phyloP scores from a whole-genome alignment of 2,113 vertebrate species.

The Hoplias malabaricus region DNA sequence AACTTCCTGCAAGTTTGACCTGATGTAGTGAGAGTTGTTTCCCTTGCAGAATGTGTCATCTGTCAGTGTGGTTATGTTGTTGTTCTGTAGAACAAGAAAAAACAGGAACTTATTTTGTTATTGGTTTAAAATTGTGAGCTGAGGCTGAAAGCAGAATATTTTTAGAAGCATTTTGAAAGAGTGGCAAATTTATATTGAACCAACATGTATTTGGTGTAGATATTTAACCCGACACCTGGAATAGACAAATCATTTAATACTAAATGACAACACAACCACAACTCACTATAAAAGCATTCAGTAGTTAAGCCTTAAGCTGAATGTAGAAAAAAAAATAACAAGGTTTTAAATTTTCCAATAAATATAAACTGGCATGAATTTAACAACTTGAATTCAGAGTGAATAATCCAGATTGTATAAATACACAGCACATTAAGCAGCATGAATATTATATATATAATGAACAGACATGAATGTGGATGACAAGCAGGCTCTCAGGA shows the following conservation, averaged over 20 bases:
- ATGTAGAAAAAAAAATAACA: too few relatives aligned
- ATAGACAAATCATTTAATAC: too few relatives aligned
- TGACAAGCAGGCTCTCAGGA: conserved; percentile 85
- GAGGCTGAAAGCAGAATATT: neutral
- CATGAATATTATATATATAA: neutral
- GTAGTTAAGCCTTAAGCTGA: too few relatives aligned
- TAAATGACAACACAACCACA: too few relatives aligned
- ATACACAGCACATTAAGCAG: neutral
- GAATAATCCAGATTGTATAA: neutral
- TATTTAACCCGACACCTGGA: too few relatives aligned
- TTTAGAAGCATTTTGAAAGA: too few relatives aligned
- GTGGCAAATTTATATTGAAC: too few relatives aligned
- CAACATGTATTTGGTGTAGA: too few relatives aligned
- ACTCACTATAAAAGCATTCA: too few relatives aligned
- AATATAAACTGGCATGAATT: too few relatives aligned
- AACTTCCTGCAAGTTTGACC: conserved; percentile 79
- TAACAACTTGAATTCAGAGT: neutral
- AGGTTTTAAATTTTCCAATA: too few relatives aligned
- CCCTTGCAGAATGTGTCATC: conserved; percentile 92
- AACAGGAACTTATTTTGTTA: neutral
- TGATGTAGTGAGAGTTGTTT: conserved; percentile 82
- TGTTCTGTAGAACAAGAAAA: conserved; percentile 77
- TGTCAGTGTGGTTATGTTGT: conserved; percentile 85
- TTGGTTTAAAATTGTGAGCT: neutral
- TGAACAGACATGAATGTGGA: conserved; percentile 85